Evolutionary conservation across 1,140 invertebrate species (phyloP).

Genomic region (Drosophila melanica): DNA sequence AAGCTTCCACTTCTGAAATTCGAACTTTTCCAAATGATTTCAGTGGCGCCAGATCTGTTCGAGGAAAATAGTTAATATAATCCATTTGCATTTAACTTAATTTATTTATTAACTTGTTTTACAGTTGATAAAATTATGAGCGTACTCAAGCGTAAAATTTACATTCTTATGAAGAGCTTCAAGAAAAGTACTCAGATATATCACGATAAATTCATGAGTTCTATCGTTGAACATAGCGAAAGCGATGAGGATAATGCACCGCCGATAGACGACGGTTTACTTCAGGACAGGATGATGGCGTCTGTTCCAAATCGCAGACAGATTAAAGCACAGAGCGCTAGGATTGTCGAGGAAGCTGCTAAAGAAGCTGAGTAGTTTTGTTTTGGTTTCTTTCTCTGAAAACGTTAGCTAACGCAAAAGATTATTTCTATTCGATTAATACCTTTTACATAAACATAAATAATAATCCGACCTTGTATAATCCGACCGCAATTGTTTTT

Average conservation of each 20-base stretch:
- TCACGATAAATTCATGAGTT: background rate
- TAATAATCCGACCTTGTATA: too few relatives aligned
- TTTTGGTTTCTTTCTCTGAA: too few relatives aligned
- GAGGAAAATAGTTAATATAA: constrained; percentile 69
- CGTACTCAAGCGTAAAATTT: constrained; percentile 1
- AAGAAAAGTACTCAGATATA: background rate
- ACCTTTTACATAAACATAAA: too few relatives aligned
- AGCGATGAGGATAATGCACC: constrained; percentile 27
- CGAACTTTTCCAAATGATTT: constrained; percentile 63
- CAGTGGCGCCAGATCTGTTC: constrained; percentile 59
- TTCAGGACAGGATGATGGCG: constrained; percentile 63
- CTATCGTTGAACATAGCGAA: constrained; percentile 4
- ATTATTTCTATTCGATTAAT: too few relatives aligned
- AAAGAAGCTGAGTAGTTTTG: constrained; percentile 32
- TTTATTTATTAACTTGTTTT: background rate
- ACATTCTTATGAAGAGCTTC: background rate
- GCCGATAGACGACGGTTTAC: constrained; percentile 52
- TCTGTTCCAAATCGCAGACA: constrained; percentile 76
- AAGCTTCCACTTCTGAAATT: constrained; percentile 76
- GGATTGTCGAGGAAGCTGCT: constrained; percentile 63
- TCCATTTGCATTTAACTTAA: background rate
- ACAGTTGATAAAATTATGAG: constrained; percentile 1
- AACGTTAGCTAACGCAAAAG: background rate
- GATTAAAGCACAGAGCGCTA: constrained; percentile 72
- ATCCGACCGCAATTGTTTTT: too few relatives aligned